Evolutionary conservation across 2,888 invertebrate species (phyloP), one percentile per base, ranked within the genome.

Genomic region (Ophonus ardosiacus): DNA sequence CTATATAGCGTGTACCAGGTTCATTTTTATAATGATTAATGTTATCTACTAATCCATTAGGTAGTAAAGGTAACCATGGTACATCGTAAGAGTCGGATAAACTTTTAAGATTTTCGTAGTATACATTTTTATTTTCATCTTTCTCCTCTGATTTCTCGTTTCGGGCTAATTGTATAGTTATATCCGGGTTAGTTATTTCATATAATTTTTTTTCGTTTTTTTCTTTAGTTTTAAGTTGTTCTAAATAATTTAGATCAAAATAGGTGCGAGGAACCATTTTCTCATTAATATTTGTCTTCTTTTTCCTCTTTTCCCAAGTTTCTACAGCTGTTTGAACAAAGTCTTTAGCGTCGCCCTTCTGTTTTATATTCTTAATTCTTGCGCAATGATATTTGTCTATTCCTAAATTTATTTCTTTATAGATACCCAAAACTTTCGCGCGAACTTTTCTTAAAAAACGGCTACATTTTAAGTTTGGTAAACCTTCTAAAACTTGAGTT

Each of bases 381-480:
- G 51, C 40, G 17, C 74, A 74, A 13, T 17, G 31, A 4, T 43
- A 18, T 56, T 24, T 78, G 8, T 17, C n/a, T 13, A 51, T 56
- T 10, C 51, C 17, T 78, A 51, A 78, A 8, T 7, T 51, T 18
- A 56, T 10, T 56, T 78, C 78, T 56, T 56, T 78, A 56, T 51
- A 10, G 13, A 78, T 8, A 8, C 51, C n/a, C 51, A 56, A 24
- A 15, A 78, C 24, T n/a, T 24, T 40, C 8, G 17, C 24, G 1
- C 56, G 40, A 0, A 56, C 51, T 17, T 18, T 56, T 15, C 78
- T 51, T 18, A 78, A 51, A 56, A 78, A 78, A 17, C 78, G 3
- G 56, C 78, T 78, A 18, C 18, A 17, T 78, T 78, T 78, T 18
- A 51, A 21, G 3, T 78, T 78, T 78, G n/a, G 8, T 8, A 51